Percentiles rank a stretch among this genome's conserved stretches.
These are phyloP conservation scores for Myopa testacea DNA, from an alignment of 2,888 invertebrate species.

Conservation along the genomic window DNA sequence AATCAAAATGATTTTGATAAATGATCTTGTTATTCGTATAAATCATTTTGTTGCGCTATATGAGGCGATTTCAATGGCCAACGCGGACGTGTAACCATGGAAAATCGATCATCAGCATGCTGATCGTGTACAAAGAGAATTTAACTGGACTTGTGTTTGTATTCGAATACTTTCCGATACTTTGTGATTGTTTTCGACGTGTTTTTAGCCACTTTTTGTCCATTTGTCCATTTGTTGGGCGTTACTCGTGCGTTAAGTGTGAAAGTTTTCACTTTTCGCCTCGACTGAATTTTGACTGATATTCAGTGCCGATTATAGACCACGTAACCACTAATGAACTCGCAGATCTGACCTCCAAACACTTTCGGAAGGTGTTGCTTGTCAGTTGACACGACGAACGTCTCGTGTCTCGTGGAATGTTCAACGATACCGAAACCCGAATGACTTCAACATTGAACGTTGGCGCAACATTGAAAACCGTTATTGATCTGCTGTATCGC, in stretches of 20 bases:
- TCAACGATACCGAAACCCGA: neutral
- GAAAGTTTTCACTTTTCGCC: slow-evolving; percentile 31
- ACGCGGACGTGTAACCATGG: slow-evolving; percentile 20
- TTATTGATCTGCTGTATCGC: neutral
- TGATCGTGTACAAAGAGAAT: neutral
- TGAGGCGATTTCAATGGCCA: slow-evolving; percentile 4
- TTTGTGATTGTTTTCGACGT: neutral
- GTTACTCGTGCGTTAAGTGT: slow-evolving; percentile 24
- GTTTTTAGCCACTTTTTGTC: neutral
- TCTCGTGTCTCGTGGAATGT: neutral
- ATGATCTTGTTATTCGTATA: slow-evolving; percentile 57
- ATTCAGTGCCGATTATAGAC: neutral
- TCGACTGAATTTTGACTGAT: neutral
- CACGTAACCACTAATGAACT: slow-evolving; percentile 11
- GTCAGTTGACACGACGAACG: neutral
- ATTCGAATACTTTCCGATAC: neutral
- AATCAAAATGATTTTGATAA: slow-evolving; percentile 66
- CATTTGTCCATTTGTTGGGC: neutral
- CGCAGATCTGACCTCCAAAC: slow-evolving; percentile 9
- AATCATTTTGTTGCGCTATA: slow-evolving; percentile 35
- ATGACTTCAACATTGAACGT: too few species aligned
- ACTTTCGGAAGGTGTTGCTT: neutral
- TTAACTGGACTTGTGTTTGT: neutral
- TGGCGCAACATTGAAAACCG: too few species aligned
- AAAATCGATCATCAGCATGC: slow-evolving; percentile 9